Conservation (phyloP, 2,797 vertebrate species). For the Linurgus olivaceus region DNA sequence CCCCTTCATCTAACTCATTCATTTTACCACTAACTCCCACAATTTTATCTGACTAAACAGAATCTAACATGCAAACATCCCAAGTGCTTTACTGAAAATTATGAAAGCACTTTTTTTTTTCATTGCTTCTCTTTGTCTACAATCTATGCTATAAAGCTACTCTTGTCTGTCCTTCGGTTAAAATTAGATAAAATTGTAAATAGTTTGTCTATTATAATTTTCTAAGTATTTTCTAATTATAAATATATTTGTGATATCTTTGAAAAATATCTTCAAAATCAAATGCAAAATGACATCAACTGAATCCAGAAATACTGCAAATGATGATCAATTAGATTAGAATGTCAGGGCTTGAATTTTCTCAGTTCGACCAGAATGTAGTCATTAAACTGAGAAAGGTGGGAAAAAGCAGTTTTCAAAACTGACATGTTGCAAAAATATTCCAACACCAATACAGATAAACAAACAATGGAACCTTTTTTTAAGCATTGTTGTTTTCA, state of each 20-base stretch:
- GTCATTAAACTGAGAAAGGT: background rate
- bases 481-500: background rate
- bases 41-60: background rate
- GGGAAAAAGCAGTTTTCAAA: background rate
- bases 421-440: background rate
- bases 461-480: background rate
- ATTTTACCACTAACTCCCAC: background rate
- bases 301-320: background rate
- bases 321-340: background rate
- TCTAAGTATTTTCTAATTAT: background rate
- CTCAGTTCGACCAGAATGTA: background rate
- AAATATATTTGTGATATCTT: background rate
- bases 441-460: background rate
- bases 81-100: background rate
- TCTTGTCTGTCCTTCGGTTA: background rate
- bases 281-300: background rate
- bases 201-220: background rate
- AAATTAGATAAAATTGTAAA: background rate
- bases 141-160: background rate
- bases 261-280: background rate
- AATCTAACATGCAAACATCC: background rate
- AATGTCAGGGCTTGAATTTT: background rate
- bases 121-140: background rate
- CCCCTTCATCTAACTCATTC: background rate
- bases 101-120: background rate